Base-by-base conservation (phyloP, 2,113 vertebrate genomes). In the Ammodytes dubius region DNA sequence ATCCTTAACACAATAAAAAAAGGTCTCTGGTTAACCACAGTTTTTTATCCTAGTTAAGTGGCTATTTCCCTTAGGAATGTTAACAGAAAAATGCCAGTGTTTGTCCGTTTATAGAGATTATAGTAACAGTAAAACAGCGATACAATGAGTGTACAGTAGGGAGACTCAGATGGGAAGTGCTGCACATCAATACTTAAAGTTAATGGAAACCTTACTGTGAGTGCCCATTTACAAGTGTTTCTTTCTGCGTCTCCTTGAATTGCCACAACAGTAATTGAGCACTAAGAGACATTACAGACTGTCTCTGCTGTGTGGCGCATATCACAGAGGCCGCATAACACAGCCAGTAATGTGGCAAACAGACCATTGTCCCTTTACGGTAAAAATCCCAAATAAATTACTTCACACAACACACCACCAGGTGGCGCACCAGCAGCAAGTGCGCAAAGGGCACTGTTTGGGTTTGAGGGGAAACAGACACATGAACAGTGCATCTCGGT, bases 361-460 rank as follows among this genome's bases (percentile, higher is more conserved):
- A 59, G 19, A 82, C 45, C 6, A 17, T 50, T 75, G 52, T 79
- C 42, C 27, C 35, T 59, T 45, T 43, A 17, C 3, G 27, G 15
- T 71, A 19, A 70, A 27, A 6, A 37, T 77, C 27, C 11, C 15
- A 54, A 2, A 64, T 42, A 27, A 64, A 19, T 40, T 77, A 27
- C 39, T 52, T 39, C 12, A 53, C 67, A 60, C 0, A 7, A 6
- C 6, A 70, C 71, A 82, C 86, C 91, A 93, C 85, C 53, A 93
- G 91, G 81, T 85, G 89, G 92, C 14, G 87, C 86, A 85, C 9
- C 42, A 88, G 87, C 13, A 87, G 56, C 64, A 72, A 74, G 50
- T 50, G 46, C 65, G 76, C 54, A 69, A 47, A 40, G 54, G 64
- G 75, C n/a, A 58, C 9, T 17, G 15, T 61, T 67, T 10, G 50